Evolutionary conservation across 2,888 invertebrate species (phyloP).

Genomic region (Himalopsyche japonica): DNA sequence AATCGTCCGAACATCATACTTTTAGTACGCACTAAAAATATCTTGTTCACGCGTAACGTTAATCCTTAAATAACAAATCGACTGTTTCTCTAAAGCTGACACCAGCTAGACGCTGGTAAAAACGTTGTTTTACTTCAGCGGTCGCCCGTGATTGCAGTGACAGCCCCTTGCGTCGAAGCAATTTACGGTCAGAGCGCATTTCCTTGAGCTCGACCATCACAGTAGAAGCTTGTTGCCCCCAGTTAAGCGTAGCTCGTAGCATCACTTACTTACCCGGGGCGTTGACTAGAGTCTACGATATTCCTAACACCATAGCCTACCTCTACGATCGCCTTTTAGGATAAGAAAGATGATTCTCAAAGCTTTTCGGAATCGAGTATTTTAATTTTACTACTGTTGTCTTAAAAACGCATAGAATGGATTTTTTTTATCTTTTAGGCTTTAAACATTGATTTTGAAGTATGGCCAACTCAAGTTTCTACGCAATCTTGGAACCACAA

Average conservation of each 20-base stretch:
- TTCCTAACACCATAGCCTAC: neutral
- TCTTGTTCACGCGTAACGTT: too few relatives aligned
- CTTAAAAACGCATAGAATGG: too few relatives aligned
- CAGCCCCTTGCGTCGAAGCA: neutral
- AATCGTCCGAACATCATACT: too few relatives aligned
- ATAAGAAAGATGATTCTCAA: neutral
- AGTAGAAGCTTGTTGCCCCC: neutral
- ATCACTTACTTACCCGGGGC: neutral
- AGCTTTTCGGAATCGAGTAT: neutral
- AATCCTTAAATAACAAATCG: neutral
- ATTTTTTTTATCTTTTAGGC: too few relatives aligned
- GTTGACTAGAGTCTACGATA: neutral
- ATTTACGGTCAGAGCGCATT: slow-evolving; percentile 2
- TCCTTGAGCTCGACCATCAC: neutral
- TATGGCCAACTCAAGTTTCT: too few relatives aligned
- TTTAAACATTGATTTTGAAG: too few relatives aligned
- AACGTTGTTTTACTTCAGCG: neutral
- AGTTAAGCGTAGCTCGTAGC: neutral
- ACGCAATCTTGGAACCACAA: too few relatives aligned
- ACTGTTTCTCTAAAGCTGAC: neutral
- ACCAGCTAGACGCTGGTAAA: neutral
- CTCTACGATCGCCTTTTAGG: neutral
- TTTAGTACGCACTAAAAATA: too few relatives aligned
- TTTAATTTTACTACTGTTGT: neutral
- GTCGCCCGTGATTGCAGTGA: neutral